These are phyloP conservation scores for Eristalinus aeneus DNA, from an alignment of 2,888 invertebrate genomes.

Conservation along the genomic window DNA sequence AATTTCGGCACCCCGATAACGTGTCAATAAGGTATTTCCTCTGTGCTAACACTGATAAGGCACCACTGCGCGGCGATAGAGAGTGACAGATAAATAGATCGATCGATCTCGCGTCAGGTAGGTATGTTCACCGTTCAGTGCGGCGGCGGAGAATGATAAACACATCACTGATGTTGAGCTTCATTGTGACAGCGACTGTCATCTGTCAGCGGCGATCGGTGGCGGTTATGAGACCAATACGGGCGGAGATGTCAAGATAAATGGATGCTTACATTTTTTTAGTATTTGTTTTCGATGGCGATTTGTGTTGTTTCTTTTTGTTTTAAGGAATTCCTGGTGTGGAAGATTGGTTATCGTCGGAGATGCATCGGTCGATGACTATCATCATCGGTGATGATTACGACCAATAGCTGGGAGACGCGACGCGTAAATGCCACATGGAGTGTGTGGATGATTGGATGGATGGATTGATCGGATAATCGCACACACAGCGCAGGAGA, in stretches of 20 bases:
- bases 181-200: neutral
- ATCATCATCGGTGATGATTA: conserved; percentile 53
- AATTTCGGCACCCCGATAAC: conserved; percentile 52
- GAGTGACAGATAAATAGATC: conserved; percentile 46
- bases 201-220: neutral
- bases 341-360: conserved; percentile 37
- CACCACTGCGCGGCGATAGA: conserved; percentile 45
- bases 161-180: conserved; percentile 16
- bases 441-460: conserved; percentile 21
- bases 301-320: neutral
- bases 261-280: conserved; percentile 52
- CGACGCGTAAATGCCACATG: conserved; percentile 50
- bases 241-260: conserved; percentile 30
- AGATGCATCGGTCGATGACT: conserved; percentile 45
- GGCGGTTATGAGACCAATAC: conserved; percentile 16
- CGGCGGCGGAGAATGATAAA: conserved; percentile 44
- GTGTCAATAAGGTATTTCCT: conserved; percentile 37
- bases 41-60: conserved; percentile 50
- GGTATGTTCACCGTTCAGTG: conserved; percentile 24
- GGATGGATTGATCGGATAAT: conserved; percentile 20
- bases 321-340: conserved; percentile 11
- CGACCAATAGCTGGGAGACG: conserved; percentile 9
- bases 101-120: conserved; percentile 63
- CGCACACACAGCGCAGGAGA: neutral
- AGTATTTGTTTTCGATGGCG: no score